Conservation (phyloP, 2,797 vertebrate species). For the Oreochromis mossambicus region DNA sequence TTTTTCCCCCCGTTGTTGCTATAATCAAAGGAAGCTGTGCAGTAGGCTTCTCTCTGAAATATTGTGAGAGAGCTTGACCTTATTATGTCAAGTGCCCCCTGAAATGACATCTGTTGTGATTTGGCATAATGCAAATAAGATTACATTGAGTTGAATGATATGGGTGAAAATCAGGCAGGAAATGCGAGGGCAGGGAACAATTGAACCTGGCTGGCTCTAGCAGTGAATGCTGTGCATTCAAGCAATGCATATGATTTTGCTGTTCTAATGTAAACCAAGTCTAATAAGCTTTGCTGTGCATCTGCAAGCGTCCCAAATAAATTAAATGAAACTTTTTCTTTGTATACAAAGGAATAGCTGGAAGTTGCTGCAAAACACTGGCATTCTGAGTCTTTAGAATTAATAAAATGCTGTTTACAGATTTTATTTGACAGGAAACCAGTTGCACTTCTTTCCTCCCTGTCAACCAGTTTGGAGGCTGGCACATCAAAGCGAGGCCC, state of each 20-base stretch:
- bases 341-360: neutral
- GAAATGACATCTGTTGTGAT: neutral
- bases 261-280: neutral
- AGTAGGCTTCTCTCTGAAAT: neutral
- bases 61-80: neutral
- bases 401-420: slow-evolving; percentile 5
- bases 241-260: neutral
- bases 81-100: neutral
- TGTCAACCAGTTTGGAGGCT: slow-evolving; percentile 16
- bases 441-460: neutral
- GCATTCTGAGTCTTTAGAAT: neutral
- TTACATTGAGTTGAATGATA: neutral
- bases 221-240: neutral
- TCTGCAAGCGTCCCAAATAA: neutral
- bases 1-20: accelerated
- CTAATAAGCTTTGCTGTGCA: neutral
- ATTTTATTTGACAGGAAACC: slow-evolving; percentile 7
- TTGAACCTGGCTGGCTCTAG: neutral
- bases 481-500: slow-evolving; percentile 33
- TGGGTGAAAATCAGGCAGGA: neutral
- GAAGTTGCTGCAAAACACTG: neutral
- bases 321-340: neutral
- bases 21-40: neutral
- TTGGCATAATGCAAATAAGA: neutral
- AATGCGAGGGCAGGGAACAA: neutral